Evolutionary conservation across 2,888 invertebrate species (phyloP).

Genomic region (Cataglyphis rosenhaueri): DNA sequence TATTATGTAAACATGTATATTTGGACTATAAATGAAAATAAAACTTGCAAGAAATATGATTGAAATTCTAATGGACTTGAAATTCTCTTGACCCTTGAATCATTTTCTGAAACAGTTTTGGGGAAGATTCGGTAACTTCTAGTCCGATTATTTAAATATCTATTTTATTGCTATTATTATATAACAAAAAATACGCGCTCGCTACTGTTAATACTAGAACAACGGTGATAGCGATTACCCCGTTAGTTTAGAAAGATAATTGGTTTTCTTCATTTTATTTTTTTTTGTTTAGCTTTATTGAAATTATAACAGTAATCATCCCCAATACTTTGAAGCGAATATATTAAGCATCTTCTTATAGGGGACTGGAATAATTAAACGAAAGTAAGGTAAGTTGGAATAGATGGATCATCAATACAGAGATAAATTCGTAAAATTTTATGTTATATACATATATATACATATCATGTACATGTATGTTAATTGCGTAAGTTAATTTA

Average conservation of each 20-base stretch:
- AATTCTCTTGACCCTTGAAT: conserved; percentile 81
- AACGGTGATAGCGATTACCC: conserved; percentile 74
- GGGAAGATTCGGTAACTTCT: conserved; percentile 80
- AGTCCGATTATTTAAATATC: conserved; percentile 54
- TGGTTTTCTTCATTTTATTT: conserved; percentile 61
- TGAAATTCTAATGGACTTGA: conserved; percentile 79
- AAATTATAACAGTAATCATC: conserved; percentile 80
- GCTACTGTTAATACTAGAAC: conserved; percentile 43
- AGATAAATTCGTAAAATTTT: conserved; percentile 34
- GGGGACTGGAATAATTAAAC: conserved; percentile 40
- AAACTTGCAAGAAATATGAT: conserved; percentile 83
- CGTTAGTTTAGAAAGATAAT: conserved; percentile 69
- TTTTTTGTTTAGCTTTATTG: conserved; percentile 48
- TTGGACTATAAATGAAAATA: conserved; percentile 84
- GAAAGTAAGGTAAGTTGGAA: conserved; percentile 68
- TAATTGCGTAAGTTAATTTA: conserved; percentile 6
- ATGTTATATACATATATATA: background rate
- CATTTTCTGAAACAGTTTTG: conserved; percentile 85
- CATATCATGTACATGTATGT: background rate
- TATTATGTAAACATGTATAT: conserved; percentile 85
- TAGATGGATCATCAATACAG: conserved; percentile 39
- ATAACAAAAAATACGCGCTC: conserved; percentile 46
- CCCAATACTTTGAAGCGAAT: conserved; percentile 81
- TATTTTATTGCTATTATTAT: conserved; percentile 52
- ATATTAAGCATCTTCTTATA: conserved; percentile 54